Conservation (phyloP, 2,113 vertebrate genomes). For the Malurus melanocephalus region DNA sequence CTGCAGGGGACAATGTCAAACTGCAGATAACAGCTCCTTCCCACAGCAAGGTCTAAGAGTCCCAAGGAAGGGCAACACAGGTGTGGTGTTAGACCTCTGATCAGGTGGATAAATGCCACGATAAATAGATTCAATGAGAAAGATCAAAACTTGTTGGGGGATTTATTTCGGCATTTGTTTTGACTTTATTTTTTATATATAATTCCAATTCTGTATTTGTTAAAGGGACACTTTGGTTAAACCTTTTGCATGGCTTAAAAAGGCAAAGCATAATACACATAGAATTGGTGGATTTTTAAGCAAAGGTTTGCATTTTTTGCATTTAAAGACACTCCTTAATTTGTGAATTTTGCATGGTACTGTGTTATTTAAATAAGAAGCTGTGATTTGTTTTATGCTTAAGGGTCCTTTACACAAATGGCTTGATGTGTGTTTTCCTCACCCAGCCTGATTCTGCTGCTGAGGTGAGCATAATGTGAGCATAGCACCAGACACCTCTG, state of each 20-base stretch:
- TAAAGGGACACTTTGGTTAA: conserved; percentile 31
- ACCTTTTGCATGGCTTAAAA: conserved; percentile 30
- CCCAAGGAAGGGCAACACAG: background rate
- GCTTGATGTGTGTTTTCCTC: conserved; percentile 53
- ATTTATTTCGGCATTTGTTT: background rate
- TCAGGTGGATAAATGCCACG: background rate
- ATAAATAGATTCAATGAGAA: background rate
- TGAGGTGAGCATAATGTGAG: conserved; percentile 31
- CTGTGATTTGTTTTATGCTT: conserved; percentile 46
- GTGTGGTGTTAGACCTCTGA: background rate
- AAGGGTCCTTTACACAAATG: conserved; percentile 56
- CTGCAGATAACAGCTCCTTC: background rate
- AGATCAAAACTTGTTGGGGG: background rate
- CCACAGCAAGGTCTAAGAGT: background rate
- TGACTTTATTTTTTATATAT: background rate
- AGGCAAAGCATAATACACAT: background rate
- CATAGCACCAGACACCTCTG: conserved; percentile 32
- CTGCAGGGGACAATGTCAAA: background rate
- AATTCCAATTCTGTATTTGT: background rate
- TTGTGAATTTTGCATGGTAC: conserved; percentile 21
- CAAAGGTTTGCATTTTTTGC: conserved; percentile 15
- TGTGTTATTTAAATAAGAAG: conserved; percentile 30
- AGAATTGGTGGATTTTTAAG: conserved; percentile 1
- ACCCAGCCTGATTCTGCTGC: conserved; percentile 51
- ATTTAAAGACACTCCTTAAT: conserved; percentile 2